Conservation (phyloP, 1,140 invertebrate genomes). For the Coptotermes formosanus region DNA sequence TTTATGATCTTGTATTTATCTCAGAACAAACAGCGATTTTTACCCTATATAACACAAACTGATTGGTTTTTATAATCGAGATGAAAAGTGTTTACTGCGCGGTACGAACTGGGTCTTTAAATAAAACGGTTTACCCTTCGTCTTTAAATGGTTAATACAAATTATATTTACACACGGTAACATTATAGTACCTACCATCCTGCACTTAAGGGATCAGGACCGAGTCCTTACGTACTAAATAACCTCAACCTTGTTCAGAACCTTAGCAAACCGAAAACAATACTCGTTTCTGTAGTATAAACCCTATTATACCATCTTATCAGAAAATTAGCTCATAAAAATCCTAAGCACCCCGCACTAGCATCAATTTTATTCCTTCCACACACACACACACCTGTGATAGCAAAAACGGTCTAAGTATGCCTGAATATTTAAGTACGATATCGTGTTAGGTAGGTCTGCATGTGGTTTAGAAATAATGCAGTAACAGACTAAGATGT, state of each 20-base stretch:
- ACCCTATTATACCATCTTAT: background rate
- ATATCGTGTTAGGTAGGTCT: too few species aligned
- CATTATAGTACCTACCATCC: background rate
- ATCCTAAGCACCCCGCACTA: background rate
- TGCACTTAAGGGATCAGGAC: background rate
- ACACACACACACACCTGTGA: background rate
- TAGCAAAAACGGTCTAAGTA: background rate
- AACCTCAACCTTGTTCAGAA: background rate
- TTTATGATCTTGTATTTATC: too few species aligned
- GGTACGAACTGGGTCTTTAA: too few species aligned
- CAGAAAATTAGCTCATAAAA: conserved; percentile 19
- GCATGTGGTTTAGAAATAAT: too few species aligned
- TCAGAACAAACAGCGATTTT: too few species aligned
- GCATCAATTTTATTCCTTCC: background rate
- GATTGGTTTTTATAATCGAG: too few species aligned
- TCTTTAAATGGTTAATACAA: background rate
- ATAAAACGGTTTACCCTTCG: too few species aligned
- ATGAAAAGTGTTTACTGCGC: too few species aligned
- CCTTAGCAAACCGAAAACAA: background rate
- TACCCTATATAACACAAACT: too few species aligned
- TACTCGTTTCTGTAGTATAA: conserved; percentile 3
- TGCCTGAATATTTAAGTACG: too few species aligned
- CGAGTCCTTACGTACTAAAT: background rate
- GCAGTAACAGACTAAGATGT: too few species aligned
- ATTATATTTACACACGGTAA: background rate